These are phyloP conservation scores for Rambutsinella grinnellia DNA, from an alignment of 2,888 invertebrate genomes.

Conservation along the genomic window DNA sequence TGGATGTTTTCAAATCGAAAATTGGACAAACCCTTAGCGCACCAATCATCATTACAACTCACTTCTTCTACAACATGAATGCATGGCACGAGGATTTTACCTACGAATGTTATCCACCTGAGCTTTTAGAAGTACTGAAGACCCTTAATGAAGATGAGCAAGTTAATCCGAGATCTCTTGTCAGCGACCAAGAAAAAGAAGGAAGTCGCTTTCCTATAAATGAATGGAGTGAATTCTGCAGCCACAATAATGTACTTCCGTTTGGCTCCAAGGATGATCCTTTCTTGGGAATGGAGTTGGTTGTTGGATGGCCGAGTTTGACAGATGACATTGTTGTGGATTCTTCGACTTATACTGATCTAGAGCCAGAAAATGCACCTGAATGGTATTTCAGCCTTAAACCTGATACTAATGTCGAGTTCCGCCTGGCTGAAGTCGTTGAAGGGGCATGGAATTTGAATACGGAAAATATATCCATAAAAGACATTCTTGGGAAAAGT, in stretches of 20 bases:
- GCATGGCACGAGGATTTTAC: constrained; percentile 70
- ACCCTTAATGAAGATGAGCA: constrained; percentile 6
- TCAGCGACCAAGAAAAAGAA: constrained; percentile 2
- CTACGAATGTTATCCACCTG: constrained; percentile 61
- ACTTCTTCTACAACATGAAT: constrained; percentile 80
- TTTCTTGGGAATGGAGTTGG: constrained; percentile 60
- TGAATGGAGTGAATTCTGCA: constrained; percentile 43
- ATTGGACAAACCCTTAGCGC: constrained; percentile 74
- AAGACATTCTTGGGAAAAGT: constrained; percentile 74
- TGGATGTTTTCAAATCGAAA: constrained; percentile 92
- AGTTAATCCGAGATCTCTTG: constrained; percentile 1
- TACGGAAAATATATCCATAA: constrained; percentile 68
- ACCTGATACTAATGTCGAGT: constrained; percentile 71
- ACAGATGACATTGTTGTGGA: constrained; percentile 90
- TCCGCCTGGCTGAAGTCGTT: constrained; percentile 83
- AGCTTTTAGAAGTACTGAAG: constrained; percentile 57
- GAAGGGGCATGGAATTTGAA: constrained; percentile 79
- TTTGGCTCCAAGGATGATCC: constrained; percentile 66
- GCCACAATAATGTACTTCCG: constrained; percentile 57
- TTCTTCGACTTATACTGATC: constrained; percentile 87
- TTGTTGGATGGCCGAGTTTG: constrained; percentile 88
- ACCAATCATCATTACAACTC: constrained; percentile 79
- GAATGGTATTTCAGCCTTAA: constrained; percentile 76
- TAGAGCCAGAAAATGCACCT: constrained; percentile 84
- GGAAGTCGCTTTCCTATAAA: constrained; percentile 5